Evolutionary conservation across 2,888 invertebrate genomes (phyloP).

Genomic region (Orchesella flavescens): DNA sequence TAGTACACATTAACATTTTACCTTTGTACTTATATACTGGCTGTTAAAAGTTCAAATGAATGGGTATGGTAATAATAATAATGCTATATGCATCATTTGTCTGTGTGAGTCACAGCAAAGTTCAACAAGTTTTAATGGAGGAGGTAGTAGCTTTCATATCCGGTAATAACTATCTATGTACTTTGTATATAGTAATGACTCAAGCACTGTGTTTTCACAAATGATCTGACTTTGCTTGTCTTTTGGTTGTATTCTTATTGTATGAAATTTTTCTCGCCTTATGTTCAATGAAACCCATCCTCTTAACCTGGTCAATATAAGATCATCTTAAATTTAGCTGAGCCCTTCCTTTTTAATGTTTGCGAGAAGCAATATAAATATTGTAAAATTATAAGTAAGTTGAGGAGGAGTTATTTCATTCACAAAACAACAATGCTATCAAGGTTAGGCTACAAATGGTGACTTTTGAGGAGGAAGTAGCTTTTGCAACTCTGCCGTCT

Average conservation of each 20-base stretch:
- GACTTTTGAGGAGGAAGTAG: no score
- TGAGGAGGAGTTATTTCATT: no score
- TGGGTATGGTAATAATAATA: background rate
- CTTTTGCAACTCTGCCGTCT: no score
- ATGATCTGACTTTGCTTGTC: conserved; percentile 13
- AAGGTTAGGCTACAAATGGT: no score
- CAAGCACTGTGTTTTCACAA: conserved; percentile 37
- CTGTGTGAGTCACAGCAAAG: conserved; percentile 30
- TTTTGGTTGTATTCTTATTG: background rate
- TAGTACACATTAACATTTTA: conserved; percentile 31
- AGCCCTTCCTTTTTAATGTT: background rate
- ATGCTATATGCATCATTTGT: background rate
- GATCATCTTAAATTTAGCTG: background rate
- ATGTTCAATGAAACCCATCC: background rate
- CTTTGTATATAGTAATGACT: conserved; percentile 7
- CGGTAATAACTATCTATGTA: conserved; percentile 21
- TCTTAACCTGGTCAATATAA: conserved; percentile 7
- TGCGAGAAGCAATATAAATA: no score
- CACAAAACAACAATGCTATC: no score
- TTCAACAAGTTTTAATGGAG: conserved; percentile 35
- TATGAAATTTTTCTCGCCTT: background rate
- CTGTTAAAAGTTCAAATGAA: conserved; percentile 8
- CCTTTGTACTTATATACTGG: background rate
- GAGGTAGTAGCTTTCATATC: conserved; percentile 49
- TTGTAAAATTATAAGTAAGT: no score